phyloP scores from a whole-genome alignment of 2,113 vertebrate species.

The Tonatia bakeri region DNA sequence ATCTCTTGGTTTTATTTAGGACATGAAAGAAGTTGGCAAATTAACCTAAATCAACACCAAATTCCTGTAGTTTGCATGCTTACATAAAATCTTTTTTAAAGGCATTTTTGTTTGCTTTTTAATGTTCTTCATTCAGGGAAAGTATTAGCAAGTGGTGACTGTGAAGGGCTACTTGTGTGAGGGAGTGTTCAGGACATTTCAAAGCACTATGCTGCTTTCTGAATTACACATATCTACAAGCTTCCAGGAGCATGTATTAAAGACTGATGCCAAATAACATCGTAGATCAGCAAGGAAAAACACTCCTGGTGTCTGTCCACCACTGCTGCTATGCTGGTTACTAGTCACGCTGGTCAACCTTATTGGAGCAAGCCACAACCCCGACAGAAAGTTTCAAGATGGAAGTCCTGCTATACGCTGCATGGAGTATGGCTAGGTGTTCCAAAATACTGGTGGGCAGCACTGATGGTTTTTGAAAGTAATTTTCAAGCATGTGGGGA shows the following conservation, averaged over 20 bases:
- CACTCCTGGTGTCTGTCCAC: neutral
- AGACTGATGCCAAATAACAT: constrained; percentile 20
- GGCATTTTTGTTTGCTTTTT: neutral
- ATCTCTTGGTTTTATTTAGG: constrained; percentile 1
- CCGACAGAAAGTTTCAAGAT: neutral
- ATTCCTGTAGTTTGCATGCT: constrained; percentile 62
- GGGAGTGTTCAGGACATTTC: neutral
- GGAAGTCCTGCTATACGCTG: neutral
- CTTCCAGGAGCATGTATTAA: constrained; percentile 29
- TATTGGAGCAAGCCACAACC: neutral
- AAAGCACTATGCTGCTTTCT: constrained; percentile 26
- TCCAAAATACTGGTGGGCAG: neutral
- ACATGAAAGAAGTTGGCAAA: constrained; percentile 38
- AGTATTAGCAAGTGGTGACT: constrained; percentile 21
- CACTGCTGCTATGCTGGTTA: neutral
- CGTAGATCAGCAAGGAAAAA: neutral
- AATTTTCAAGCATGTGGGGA: neutral
- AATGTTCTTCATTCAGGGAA: constrained; percentile 34
- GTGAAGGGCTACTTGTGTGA: neutral
- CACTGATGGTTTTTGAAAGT: neutral
- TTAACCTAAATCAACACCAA: constrained; percentile 69
- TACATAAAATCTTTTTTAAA: neutral
- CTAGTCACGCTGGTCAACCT: neutral
- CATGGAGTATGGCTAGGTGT: neutral
- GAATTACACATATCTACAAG: neutral